Evolutionary conservation across 2,113 vertebrate genomes (phyloP), one percentile per base, ranked within the genome.

Genomic region (Pholis gunnellus): DNA sequence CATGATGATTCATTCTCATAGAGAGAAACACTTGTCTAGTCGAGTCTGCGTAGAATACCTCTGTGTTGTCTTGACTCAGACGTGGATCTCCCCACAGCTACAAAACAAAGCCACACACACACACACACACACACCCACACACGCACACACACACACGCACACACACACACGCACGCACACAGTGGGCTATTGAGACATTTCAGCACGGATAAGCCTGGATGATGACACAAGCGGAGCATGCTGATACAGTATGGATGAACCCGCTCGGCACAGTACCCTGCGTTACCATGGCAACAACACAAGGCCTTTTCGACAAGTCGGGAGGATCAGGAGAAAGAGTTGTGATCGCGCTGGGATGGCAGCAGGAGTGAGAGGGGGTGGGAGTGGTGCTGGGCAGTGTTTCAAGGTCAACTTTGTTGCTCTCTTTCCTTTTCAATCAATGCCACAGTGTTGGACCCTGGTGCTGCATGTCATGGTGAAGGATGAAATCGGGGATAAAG

Each of bases 221-320:
- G 89, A 86, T 88, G 93, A 93, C 86, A 91, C 77, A 79, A 75
- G 67, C 84, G 11, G 60, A 82, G 82, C 31, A 4, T 78, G 72
- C 86, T 88, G 89, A 91, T 91, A 92, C 79, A 90, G 89, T 91
- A 89, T 89, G 88, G 90, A 92, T 90, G 91, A 91, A 88, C 78
- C 78, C 36, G 50, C 80, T 66, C 56, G 0, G 75, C 68, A 72
- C 83, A 68, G 70, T 73, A 76, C 68, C 77, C 74, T 11, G 38
- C 50, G 90, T 93, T 91, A 59, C 91, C 80, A 88, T 88, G 78
- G 81, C 73, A 93, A 91, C 89, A 72, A 56, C 50, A 59, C 70
- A 73, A 82, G 81, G 86, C 87, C 87, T 87, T 87, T 90, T 90
- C 78, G 18, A 82, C 87, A 81, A 81, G 89, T 89, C 73, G 46